Evolutionary conservation across 2,113 vertebrate species (phyloP).

Genomic region (Apaloderma vittatum): DNA sequence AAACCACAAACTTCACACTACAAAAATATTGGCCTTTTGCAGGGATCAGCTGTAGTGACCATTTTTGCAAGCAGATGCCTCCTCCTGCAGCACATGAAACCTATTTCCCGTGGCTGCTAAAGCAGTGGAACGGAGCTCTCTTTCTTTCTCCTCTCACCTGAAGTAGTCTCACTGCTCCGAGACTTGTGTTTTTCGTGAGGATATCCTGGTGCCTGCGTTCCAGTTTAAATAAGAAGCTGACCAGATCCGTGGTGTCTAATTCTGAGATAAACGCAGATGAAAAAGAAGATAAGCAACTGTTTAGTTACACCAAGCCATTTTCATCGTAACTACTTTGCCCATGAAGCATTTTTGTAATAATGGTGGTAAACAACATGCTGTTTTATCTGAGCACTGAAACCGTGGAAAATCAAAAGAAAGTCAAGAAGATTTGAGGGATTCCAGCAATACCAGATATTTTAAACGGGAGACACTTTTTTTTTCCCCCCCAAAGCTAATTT

Average conservation of each 20-base stretch:
- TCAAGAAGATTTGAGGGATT: neutral
- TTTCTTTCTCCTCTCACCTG: neutral
- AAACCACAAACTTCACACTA: neutral
- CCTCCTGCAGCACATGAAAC: neutral
- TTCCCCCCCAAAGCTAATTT: neutral
- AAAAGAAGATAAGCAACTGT: neutral
- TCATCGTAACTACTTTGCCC: neutral
- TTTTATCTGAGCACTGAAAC: neutral
- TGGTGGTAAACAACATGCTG: neutral
- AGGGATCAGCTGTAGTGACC: neutral
- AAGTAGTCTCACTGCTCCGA: neutral
- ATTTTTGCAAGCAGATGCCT: neutral
- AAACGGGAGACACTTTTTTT: neutral
- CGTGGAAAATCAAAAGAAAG: neutral
- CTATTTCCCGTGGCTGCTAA: neutral
- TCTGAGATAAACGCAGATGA: neutral
- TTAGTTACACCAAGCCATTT: neutral
- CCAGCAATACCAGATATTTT: neutral
- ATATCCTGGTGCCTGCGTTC: neutral
- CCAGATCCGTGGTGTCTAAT: neutral
- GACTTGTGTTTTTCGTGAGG: neutral
- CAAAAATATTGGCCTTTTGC: neutral
- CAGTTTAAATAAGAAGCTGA: fast-evolving
- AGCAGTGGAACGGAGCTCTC: neutral
- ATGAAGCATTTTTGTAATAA: neutral